phyloP scores from a whole-genome alignment of 2,113 vertebrate species.

The Fukomys damarensis region DNA sequence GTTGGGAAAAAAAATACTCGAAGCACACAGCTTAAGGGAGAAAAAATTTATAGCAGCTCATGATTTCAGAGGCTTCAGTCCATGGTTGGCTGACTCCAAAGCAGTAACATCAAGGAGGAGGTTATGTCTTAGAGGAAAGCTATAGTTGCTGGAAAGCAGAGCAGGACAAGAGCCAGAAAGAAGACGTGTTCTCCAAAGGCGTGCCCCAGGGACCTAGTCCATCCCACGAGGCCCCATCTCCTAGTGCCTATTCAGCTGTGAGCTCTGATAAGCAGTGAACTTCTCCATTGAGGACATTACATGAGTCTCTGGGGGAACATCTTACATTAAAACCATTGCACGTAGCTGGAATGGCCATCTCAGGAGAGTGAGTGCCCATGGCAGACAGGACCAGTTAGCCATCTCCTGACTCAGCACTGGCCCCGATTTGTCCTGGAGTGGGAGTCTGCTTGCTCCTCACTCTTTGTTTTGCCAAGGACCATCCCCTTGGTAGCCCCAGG shows the following conservation, averaged over 20 bases:
- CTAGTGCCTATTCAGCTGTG: not conserved
- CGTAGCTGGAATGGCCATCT: not conserved
- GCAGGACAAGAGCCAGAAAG: not conserved
- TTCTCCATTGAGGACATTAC: not conserved
- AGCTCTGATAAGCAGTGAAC: not conserved
- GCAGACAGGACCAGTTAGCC: not conserved
- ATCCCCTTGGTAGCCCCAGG: not conserved
- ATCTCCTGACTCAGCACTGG: no score
- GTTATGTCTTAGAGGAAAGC: not conserved
- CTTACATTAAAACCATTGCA: not conserved
- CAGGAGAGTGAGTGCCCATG: no score
- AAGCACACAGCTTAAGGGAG: not conserved
- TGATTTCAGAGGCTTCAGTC: not conserved
- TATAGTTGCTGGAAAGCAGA: not conserved
- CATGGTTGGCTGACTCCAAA: not conserved
- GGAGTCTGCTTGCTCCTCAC: not conserved
- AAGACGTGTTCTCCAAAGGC: not conserved
- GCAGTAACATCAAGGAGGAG: not conserved
- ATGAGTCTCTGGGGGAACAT: not conserved
- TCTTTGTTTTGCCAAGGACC: not conserved
- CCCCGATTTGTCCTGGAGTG: accelerated
- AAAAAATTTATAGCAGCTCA: not conserved
- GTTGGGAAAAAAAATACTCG: not conserved
- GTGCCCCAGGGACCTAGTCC: not conserved
- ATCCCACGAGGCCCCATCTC: not conserved